Conservation (phyloP, 2,888 invertebrate species). For the Stenurella melanura region DNA sequence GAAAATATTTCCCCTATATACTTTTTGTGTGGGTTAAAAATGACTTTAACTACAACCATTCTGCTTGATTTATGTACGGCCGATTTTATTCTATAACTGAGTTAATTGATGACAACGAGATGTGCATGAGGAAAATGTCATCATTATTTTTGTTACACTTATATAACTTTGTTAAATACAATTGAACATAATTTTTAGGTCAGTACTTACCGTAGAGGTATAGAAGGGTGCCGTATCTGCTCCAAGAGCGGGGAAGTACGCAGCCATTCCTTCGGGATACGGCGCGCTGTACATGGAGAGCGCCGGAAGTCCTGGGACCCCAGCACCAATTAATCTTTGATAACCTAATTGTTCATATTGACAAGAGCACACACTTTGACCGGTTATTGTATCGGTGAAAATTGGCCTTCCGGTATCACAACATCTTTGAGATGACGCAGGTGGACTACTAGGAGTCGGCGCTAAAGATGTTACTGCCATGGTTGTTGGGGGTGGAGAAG, state of each 20-base stretch:
- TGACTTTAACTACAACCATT: too few relatives aligned
- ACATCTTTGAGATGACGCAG: slow-evolving; percentile 78
- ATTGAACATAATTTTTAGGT: too few relatives aligned
- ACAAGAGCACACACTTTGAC: slow-evolving; percentile 92
- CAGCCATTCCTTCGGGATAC: slow-evolving; percentile 89
- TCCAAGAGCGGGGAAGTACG: slow-evolving; percentile 89
- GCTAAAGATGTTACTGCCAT: slow-evolving; percentile 73
- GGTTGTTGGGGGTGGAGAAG: slow-evolving; percentile 65
- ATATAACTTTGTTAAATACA: too few relatives aligned
- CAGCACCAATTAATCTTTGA: slow-evolving; percentile 82
- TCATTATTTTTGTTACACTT: too few relatives aligned
- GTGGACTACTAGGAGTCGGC: slow-evolving; percentile 75
- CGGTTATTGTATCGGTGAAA: slow-evolving; percentile 92
- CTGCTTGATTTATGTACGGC: too few relatives aligned
- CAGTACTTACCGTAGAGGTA: slow-evolving; percentile 85
- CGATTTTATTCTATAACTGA: too few relatives aligned
- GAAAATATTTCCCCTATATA: too few relatives aligned
- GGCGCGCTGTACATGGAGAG: slow-evolving; percentile 88
- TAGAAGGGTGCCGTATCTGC: slow-evolving; percentile 92
- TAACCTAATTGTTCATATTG: slow-evolving; percentile 92
- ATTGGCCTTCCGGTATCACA: slow-evolving; percentile 95
- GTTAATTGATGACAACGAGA: too few relatives aligned
- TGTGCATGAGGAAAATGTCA: too few relatives aligned
- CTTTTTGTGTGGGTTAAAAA: too few relatives aligned
- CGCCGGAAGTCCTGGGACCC: slow-evolving; percentile 81